phyloP scores from a whole-genome alignment of 2,113 vertebrate genomes.

The Rhinogobius similis region DNA sequence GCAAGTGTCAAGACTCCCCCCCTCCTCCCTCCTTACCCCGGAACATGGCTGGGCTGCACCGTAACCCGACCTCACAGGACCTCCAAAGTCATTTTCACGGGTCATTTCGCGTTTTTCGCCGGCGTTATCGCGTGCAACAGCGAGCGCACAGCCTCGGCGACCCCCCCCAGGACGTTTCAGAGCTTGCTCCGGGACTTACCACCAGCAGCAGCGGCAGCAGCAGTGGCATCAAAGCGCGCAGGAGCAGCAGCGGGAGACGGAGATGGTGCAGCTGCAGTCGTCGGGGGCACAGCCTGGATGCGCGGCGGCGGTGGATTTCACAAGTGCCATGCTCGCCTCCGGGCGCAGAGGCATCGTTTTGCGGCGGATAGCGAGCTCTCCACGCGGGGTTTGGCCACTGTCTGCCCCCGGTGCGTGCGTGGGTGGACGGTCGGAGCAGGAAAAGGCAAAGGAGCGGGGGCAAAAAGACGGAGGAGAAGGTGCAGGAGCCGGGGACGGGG shows the following conservation, averaged over 20 bases:
- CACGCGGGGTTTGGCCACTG: neutral
- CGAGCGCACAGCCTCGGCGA: neutral
- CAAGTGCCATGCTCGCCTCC: neutral
- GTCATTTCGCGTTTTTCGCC: constrained; percentile 50
- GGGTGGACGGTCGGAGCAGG: neutral
- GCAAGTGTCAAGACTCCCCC: constrained; percentile 68
- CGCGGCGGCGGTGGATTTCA: neutral
- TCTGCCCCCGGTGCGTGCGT: neutral
- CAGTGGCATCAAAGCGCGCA: neutral
- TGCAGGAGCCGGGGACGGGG: constrained; percentile 36
- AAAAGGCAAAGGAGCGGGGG: too few relatives aligned
- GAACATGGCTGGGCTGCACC: constrained; percentile 64
- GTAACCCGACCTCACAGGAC: constrained; percentile 72
- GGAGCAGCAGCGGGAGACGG: constrained; percentile 16
- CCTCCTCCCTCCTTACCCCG: neutral
- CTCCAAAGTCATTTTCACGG: constrained; percentile 65
- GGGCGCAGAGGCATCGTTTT: neutral
- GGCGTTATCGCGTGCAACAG: constrained; percentile 20
- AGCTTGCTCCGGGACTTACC: constrained; percentile 57
- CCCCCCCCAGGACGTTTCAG: neutral
- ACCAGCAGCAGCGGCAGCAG: constrained; percentile 53
- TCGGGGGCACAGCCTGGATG: constrained; percentile 53
- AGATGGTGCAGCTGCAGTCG: constrained; percentile 55
- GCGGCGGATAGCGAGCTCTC: neutral
- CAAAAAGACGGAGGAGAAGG: neutral